Evolutionary conservation across 2,113 vertebrate species (phyloP), one percentile per base, ranked within the genome.

Genomic region (Ceuthmochares aereus): DNA sequence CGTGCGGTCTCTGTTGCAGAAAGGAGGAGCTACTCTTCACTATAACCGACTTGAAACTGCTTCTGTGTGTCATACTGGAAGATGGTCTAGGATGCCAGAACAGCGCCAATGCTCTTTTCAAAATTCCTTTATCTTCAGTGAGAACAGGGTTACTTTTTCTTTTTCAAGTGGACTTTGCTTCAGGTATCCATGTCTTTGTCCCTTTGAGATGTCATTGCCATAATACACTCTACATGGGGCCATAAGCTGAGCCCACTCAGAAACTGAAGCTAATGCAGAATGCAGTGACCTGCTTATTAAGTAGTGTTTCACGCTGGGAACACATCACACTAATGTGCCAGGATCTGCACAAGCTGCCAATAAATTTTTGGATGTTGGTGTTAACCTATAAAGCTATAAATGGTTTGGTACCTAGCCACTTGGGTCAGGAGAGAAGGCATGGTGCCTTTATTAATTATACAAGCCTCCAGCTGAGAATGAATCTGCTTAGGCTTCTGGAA

Each of bases 301-400:
- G 80, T 68, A 81, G 69, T 3, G 54, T 75, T 95, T 95, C 92
- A 93, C 0, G 51, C 96, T 97, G 94, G 83, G 93, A 95, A 62
- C 86, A 76, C 73, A 81, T 94, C 84, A 87, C 86, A 79, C 81
- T 93, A 72, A 95, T 45, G 83, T 92, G 86, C 86, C 62, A 89
- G 93, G 93, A 82, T 90, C 93, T 89, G 80, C 77, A 76, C 86
- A 78, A 87, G 86, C 90, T 96, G 93, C 93, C 93, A 94, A 54
- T 95, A 95, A 3, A 1, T 51, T 95, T 96, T 96, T 94, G 96
- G 95, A 93, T 90, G 90, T 94, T 95, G 90, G 76, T 92, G 95
- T 93, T 96, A 96, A 94, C 93, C 83, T 95, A 93, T 96, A 95
- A 96, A 96, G 86, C 85, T 96, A 74, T 95, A 94, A 96, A 94